Base-by-base conservation (phyloP, 2,888 invertebrate genomes). In the Lysandra bellargus region DNA sequence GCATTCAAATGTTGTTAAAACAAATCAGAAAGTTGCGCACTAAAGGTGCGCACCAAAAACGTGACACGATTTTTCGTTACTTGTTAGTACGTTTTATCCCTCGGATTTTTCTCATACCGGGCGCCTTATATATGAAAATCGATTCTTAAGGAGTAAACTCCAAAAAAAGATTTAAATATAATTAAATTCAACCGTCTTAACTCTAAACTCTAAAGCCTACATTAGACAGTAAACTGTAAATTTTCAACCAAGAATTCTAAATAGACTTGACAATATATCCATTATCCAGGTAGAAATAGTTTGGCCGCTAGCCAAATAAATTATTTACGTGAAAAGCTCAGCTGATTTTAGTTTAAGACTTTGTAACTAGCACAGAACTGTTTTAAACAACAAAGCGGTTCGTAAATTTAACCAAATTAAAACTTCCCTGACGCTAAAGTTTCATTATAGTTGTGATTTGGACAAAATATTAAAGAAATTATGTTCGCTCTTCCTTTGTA, bases 271-370 rank as follows among this genome's bases (percentile, higher is more conserved):
- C 44, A 44, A 23, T 44, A 74, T 73, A 73, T 23, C 23, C 23
- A 23, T 23, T 9, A 37, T 37, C 1, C 9, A 40, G 40, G 40
- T 23, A 44, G 17, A 73, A 73, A 73, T 44, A 44, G 73, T 73
- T 44, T 74, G 74, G 74, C 74, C 2, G 74, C 7, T 1, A n/a
- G 74, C 74, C 74, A 74, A 74, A 74, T 40, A 74, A 74, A 44
- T 44, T n/a, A 74, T 44, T 74, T 74, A 74, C 23, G 74, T 44
- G 74, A 74, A 74, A 74, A 74, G 74, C 44, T 7, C 40, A 44
- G 74, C n/a, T 23, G 74, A 74, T 74, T 74, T 74, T 74, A 74
- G 74, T 74, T 74, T 74, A 44, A 74, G 44, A 69, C 69, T 40
- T 74, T 74, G n/a, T 74, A 74, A 12, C 40, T 40, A 44, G 33